Base-by-base conservation (phyloP, 2,888 invertebrate genomes). In the Neocrepidodera transversa region DNA sequence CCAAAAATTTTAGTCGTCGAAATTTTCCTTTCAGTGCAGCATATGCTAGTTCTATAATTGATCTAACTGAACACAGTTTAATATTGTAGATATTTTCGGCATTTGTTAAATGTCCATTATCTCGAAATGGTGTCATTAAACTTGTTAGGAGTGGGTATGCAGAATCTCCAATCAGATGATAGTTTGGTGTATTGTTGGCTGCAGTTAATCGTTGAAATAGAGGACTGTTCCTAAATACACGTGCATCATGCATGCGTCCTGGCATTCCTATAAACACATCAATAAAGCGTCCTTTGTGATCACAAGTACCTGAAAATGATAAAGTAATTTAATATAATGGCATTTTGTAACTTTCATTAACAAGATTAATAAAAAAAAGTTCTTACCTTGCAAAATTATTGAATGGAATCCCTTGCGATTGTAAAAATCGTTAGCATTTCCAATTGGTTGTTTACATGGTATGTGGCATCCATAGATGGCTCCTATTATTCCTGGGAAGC, bases 221-320 rank as follows among this genome's bases (percentile, higher is more conserved):
- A 43, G 68, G 63, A 16, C 68, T 69, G 50, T 68, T 71, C 5
- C 69, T 48, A 20, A 69, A 69, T 35, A 71, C 67, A 26, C 70
- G 42, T 7, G 42, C 45, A 59, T 71, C 68, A 48, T 59, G 60
- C 1, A 68, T 68, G 4, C 68, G 68, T 6, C 69, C 67, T 18
- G 69, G 68, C 50, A 62, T 69, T n/a, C 70, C 70, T 49, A 61
- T 60, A 60, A 70, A 71, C 28, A 49, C 26, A 63, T 71, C 67
- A 7, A 43, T 62, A 28, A 68, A 66, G 8, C 42, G 51, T 28
- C 61, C 43, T 11, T 45, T 28, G 3, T 63, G 30, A 55, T 65
- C 58, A 42, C 65, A 65, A 35, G 70, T 67, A 13, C 60, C 71
- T 60, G 70, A 70, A 8, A 69, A 48, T n/a, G 2, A 64, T 68